phyloP scores from a whole-genome alignment of 2,113 vertebrate genomes.

The Gymnorhina tibicen region DNA sequence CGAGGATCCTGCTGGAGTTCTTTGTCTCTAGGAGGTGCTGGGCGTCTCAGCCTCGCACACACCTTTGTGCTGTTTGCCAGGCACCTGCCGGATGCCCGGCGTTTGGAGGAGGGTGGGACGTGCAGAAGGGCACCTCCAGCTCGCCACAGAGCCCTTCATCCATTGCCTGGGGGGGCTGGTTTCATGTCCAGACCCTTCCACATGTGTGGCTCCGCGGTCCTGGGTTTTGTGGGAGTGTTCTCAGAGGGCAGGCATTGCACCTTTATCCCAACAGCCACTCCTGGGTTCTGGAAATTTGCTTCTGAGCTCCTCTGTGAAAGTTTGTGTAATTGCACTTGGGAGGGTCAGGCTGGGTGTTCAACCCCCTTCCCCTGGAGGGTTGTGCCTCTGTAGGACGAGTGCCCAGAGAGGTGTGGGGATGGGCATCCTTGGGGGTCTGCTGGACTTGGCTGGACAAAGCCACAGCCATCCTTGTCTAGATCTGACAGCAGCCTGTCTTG shows the following conservation, averaged over 20 bases:
- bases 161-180: no score
- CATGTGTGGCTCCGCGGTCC: rapidly evolving
- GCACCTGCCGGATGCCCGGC: not conserved
- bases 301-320: not conserved
- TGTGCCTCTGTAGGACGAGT: rapidly evolving
- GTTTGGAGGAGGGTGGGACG: not conserved
- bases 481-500: not conserved
- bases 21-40: not conserved
- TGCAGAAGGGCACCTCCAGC: not conserved
- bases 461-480: not conserved
- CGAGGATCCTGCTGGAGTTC: not conserved
- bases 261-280: not conserved
- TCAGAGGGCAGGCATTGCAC: not conserved
- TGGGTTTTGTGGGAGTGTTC: not conserved
- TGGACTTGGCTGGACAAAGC: not conserved
- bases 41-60: not conserved
- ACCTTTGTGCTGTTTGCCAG: not conserved
- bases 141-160: rapidly evolving
- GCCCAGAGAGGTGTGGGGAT: not conserved
- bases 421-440: not conserved
- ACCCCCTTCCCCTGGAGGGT: not conserved
- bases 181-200: not conserved
- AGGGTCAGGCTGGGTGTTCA: not conserved
- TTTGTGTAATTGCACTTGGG: not conserved
- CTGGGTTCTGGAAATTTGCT: not conserved